Evolutionary conservation across 2,113 vertebrate species (phyloP).

Genomic region (Syngnathus typhle): DNA sequence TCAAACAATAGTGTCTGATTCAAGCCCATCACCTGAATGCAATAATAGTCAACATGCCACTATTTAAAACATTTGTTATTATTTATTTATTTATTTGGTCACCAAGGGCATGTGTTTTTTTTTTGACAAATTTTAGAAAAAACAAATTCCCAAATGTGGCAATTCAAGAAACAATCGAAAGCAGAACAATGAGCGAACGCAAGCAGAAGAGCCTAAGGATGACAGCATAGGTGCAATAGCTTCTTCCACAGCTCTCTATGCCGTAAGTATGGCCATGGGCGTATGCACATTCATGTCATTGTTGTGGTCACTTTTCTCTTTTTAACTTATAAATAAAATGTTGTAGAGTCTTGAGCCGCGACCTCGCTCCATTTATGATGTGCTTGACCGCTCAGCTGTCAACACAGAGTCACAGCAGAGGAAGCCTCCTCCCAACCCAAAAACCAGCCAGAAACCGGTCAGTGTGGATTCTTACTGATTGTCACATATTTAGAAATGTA

Average conservation of each 20-base stretch:
- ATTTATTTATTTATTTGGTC: not conserved
- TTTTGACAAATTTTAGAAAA: slow-evolving; percentile 22
- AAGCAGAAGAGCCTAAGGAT: not conserved
- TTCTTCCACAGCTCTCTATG: slow-evolving; percentile 49
- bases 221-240: slow-evolving; percentile 1
- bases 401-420: not conserved
- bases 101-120: not conserved
- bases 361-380: slow-evolving; percentile 65
- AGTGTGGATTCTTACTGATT: slow-evolving; percentile 7
- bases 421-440: slow-evolving; percentile 18
- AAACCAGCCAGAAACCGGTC: slow-evolving; percentile 24
- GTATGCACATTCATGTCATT: not conserved
- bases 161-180: not conserved
- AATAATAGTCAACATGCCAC: not conserved
- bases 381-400: slow-evolving; percentile 42
- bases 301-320: not conserved
- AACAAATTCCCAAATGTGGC: not conserved
- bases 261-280: slow-evolving; percentile 36
- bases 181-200: slow-evolving; percentile 16
- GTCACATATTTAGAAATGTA: not conserved
- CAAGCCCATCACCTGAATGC: not conserved
- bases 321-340: slow-evolving; percentile 10
- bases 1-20: not conserved
- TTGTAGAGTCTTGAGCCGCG: slow-evolving; percentile 57
- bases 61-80: not conserved